These are phyloP conservation scores for Lepidocyrtinus sp. DNA, from an alignment of 2,888 invertebrate species.

Conservation along the genomic window DNA sequence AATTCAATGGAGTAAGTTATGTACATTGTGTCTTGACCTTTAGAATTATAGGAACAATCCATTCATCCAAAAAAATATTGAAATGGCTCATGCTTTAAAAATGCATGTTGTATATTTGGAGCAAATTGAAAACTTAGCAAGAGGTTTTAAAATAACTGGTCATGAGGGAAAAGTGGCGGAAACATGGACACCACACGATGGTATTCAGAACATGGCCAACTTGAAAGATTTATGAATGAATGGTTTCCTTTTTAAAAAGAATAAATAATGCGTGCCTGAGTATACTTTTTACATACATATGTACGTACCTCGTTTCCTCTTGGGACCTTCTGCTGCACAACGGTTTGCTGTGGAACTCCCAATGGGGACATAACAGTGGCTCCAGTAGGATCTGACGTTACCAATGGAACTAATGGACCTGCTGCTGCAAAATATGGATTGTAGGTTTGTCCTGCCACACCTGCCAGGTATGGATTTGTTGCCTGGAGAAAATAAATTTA, in stretches of 20 bases:
- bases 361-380: slow-evolving; percentile 85
- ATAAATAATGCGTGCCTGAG: too few relatives aligned
- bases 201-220: too few relatives aligned
- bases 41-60: too few relatives aligned
- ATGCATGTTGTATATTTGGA: too few relatives aligned
- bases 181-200: too few relatives aligned
- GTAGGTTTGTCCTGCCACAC: slow-evolving; percentile 80
- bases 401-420: slow-evolving; percentile 90
- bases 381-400: slow-evolving; percentile 84
- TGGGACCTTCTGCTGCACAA: slow-evolving; percentile 92
- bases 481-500: slow-evolving; percentile 51
- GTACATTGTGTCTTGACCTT: slow-evolving; percentile 11
- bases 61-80: too few relatives aligned
- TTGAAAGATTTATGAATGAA: neutral
- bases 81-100: too few relatives aligned
- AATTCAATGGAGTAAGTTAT: slow-evolving; percentile 75
- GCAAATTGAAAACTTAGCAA: too few relatives aligned
- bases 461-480: slow-evolving; percentile 70
- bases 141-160: too few relatives aligned
- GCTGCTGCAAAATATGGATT: slow-evolving; percentile 93
- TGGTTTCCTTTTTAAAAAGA: neutral
- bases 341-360: slow-evolving; percentile 86
- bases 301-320: slow-evolving; percentile 73
- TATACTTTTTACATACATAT: neutral
- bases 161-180: too few relatives aligned